Conservation (phyloP, 2,797 vertebrate species). For the Naso thynnoides region DNA sequence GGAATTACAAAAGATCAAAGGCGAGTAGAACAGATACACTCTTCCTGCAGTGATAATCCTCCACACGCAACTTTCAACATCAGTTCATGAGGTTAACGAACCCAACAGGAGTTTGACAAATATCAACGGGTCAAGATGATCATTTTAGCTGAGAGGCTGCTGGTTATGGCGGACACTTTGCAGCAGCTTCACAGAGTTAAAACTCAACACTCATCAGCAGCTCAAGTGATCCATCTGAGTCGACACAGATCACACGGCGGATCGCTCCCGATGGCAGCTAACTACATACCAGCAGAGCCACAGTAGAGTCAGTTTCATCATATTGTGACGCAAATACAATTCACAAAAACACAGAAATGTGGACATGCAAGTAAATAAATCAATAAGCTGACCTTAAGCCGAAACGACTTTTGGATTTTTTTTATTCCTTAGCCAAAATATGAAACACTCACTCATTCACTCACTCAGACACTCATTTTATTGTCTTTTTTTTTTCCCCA, state of each 20-base stretch:
- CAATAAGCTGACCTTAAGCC: not conserved
- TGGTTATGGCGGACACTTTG: constrained; percentile 58
- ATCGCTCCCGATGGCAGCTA: constrained; percentile 19
- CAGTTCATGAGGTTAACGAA: constrained; percentile 48
- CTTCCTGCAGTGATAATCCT: constrained; percentile 18
- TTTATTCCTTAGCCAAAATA: not conserved
- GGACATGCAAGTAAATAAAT: not conserved
- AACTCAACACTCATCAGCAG: constrained; percentile 69
- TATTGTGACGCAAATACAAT: not conserved
- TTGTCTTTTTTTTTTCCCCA: not conserved
- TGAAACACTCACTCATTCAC: no score
- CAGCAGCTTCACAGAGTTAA: constrained; percentile 66
- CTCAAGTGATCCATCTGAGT: constrained; percentile 62
- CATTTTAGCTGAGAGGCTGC: constrained; percentile 69
- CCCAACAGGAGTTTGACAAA: constrained; percentile 63
- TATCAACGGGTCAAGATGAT: constrained; percentile 63
- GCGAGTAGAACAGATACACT: not conserved
- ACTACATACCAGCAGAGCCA: constrained; percentile 7
- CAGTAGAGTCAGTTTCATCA: not conserved
- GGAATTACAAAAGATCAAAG: constrained; percentile 54
- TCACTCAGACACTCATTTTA: no score
- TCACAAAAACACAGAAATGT: not conserved
- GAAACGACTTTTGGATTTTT: not conserved
- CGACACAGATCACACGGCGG: constrained; percentile 50
- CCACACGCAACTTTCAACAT: constrained; percentile 22